Base-by-base conservation (phyloP, 2,113 vertebrate species). In the Lucifuga dentata region DNA sequence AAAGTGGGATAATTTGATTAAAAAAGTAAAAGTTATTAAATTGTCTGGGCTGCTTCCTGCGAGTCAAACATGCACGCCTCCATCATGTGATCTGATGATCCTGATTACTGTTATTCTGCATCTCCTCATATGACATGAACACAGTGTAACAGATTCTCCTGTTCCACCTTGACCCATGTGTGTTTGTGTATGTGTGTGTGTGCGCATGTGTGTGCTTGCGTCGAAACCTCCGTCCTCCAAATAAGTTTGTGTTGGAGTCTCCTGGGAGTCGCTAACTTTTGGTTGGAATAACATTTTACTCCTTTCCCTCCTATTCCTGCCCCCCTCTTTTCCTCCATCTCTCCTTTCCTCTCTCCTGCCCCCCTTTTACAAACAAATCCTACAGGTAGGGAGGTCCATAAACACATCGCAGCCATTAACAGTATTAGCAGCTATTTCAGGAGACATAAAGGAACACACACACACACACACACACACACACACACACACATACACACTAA, bases 401-500 rank as follows among this genome's bases (percentile, higher is more conserved):
- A 84, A 86, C 85, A 81, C 73, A 39, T 78, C 32, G 13, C 35
- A 65, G 49, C 70, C 58, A 75, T 76, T 69, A 82, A 85, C 58
- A 29, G 80, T 53, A 41, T 36, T 83, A 23, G 36, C 77, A 78
- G 77, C 68, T 60, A 8, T 29, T 41, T 15, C 41, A 2, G 24
- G 35, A 12, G 39, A 50, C 39, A 23, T 56, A 36, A 5, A n/a
- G n/a, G n/a, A n/a, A 58, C 15, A 32, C 17, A 80, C 61, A 75
- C 56, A 53, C 20, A 2, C 0, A 46, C 53, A 57, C 38, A 60
- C 59, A 48, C 21, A 63, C 32, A 55, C 1, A 61, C 45, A 13
- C 11, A 29, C 44, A 17, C 59, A 48, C 21, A 63, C 32, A 55
- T 1, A 61, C 45, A 13, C 11, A 29, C 44, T n/a, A n/a, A n/a